These are phyloP conservation scores for Sebastolobus altivelis DNA, from an alignment of 2,797 vertebrate species.

Conservation along the genomic window DNA sequence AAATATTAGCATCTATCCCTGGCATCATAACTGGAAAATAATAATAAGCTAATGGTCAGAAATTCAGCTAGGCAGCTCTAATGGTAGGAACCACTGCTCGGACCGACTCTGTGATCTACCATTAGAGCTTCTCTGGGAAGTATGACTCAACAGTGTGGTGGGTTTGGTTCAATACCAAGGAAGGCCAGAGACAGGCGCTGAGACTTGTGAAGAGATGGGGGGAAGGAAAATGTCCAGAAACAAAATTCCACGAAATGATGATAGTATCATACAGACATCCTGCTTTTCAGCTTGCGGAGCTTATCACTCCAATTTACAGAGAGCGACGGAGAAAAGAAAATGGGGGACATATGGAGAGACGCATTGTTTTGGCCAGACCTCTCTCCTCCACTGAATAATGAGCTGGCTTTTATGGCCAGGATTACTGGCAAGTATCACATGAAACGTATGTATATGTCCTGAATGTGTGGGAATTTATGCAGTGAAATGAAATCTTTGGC, in stretches of 20 bases:
- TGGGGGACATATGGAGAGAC: constrained; percentile 7
- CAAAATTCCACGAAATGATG: constrained; percentile 25
- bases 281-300: constrained; percentile 36
- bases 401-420: constrained; percentile 11
- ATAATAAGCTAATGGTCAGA: constrained; percentile 26
- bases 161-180: constrained; percentile 66
- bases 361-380: constrained; percentile 37
- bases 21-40: constrained; percentile 34
- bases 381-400: constrained; percentile 46
- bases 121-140: constrained; percentile 56
- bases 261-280: constrained; percentile 42
- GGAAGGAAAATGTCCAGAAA: constrained; percentile 36
- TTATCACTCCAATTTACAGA: constrained; percentile 10
- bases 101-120: constrained; percentile 46
- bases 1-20: too few relatives aligned
- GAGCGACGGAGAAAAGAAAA: constrained; percentile 14
- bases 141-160: constrained; percentile 72
- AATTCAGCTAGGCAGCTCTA: constrained; percentile 15
- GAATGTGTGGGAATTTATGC: constrained; percentile 5
- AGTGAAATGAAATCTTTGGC: constrained; percentile 5
- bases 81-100: constrained; percentile 27
- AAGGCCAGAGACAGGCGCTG: constrained; percentile 29
- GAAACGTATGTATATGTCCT: constrained; percentile 20
- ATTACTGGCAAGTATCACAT: constrained; percentile 25
- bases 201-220: constrained; percentile 23